These are phyloP conservation scores for Protaetia brevitarsis DNA, from an alignment of 1,140 invertebrate genomes.

Conservation along the genomic window DNA sequence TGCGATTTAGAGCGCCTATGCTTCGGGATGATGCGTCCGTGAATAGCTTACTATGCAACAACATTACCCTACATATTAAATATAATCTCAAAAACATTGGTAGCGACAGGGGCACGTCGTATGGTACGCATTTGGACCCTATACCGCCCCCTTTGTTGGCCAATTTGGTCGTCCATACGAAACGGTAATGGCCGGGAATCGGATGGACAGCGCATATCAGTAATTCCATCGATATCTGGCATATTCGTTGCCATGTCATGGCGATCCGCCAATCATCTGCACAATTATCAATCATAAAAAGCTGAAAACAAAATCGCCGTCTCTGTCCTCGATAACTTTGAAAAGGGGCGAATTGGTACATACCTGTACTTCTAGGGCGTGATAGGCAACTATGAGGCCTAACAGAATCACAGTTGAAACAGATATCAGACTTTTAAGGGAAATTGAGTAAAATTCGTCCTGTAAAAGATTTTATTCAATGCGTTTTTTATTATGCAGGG, in stretches of 20 bases:
- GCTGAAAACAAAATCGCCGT: constrained; percentile 57
- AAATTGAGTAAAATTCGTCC: constrained; percentile 93
- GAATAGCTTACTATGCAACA: constrained; percentile 98
- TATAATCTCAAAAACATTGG: constrained; percentile 99
- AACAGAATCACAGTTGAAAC: constrained; percentile 98
- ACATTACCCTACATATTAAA: constrained; percentile 98
- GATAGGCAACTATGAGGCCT: constrained; percentile 98
- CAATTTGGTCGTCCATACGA: constrained; percentile 93
- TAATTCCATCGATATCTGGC: constrained; percentile 90
- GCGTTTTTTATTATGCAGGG: not conserved
- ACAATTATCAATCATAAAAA: constrained; percentile 99
- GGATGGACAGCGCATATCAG: constrained; percentile 95
- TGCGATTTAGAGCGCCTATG: constrained; percentile 97
- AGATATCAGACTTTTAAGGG: constrained; percentile 96
- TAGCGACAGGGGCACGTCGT: constrained; percentile 93
- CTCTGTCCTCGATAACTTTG: not conserved
- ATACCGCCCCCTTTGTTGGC: constrained; percentile 86
- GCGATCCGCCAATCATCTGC: constrained; percentile 99
- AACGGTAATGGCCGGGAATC: constrained; percentile 93
- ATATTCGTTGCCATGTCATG: constrained; percentile 95
- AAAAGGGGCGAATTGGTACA: constrained; percentile 36
- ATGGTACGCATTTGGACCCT: constrained; percentile 80
- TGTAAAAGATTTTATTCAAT: constrained; percentile 57
- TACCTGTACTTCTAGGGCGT: constrained; percentile 99
- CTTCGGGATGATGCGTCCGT: constrained; percentile 94